phyloP scores from a whole-genome alignment of 2,113 vertebrate species.

The Electrona antarctica region DNA sequence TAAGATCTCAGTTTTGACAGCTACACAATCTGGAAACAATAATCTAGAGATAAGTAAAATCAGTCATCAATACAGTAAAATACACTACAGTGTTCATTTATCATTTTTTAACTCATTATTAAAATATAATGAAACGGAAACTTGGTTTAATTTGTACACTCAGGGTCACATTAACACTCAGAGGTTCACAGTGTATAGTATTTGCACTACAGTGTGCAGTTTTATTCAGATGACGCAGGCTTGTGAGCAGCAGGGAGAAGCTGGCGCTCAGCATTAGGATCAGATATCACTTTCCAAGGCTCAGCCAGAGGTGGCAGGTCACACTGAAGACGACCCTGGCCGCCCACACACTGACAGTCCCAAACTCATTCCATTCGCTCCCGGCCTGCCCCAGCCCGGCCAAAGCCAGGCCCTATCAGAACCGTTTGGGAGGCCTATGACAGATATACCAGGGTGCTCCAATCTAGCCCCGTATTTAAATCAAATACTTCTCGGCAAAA shows the following conservation, averaged over 20 bases:
- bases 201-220: neutral
- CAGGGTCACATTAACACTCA: too few species aligned
- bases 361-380: slow-evolving; percentile 46
- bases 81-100: too few species aligned
- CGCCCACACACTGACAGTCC: slow-evolving; percentile 72
- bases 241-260: slow-evolving; percentile 55
- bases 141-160: too few species aligned
- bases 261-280: slow-evolving; percentile 67
- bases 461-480: slow-evolving; percentile 53
- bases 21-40: neutral
- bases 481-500: slow-evolving; percentile 41
- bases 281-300: slow-evolving; percentile 69
- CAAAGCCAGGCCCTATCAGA: slow-evolving; percentile 61
- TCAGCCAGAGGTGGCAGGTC: slow-evolving; percentile 73
- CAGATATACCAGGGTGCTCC: slow-evolving; percentile 45
- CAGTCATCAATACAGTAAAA: too few species aligned
- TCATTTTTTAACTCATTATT: neutral
- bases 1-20: neutral
- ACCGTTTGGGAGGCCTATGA: slow-evolving; percentile 70
- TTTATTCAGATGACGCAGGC: slow-evolving; percentile 34
- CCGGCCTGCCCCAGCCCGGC: slow-evolving; percentile 60
- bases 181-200: neutral
- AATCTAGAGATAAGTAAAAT: neutral
- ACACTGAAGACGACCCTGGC: slow-evolving; percentile 61
- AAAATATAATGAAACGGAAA: neutral